Evolutionary conservation across 1,140 invertebrate species (phyloP), one percentile per base, ranked within the genome.

Genomic region (Aphidius gifuensis): DNA sequence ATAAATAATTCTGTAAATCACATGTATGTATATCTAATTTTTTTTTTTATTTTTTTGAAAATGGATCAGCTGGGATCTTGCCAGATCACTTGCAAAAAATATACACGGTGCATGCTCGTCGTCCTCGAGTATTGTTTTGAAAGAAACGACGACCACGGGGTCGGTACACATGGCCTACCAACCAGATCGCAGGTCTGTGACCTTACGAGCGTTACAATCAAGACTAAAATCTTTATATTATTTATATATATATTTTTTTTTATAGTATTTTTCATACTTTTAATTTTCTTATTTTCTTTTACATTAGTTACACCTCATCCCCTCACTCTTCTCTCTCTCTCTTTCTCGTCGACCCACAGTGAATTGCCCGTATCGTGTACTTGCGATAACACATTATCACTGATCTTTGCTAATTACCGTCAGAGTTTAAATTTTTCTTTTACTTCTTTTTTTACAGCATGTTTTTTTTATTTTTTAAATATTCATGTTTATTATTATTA

Each of bases 161-260:
- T 71, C 72, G 72, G 74, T 75, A 71, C 74, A 77, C 73, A 75
- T 77, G 75, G 72, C 63, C 69, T 77, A 63, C 74, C 74, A 76
- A 77, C 74, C 74, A 76, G 71, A 77, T 77, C 74, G 72, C 68
- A 66, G 75, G 74, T 77, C 74, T 77, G 70, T 75, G 76, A 78
- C 76, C 74, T 74, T 74, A 68, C 58, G 63, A 61, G 66, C 62
- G 64, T 64, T 68, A 67, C 68, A 76, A 77, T 76, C 75, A 74
- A 75, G 69, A 68, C 72, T 68, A 69, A 66, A 72, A 78, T 77
- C 74, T 74, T 63, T 60, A 58, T 63, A 60, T 59, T 64, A 65
- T 68, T 68, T 67, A 65, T 65, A 67, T 65, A 63, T 64, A 58
- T 66, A n/a, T 73, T 63, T 55, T 57, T 61, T 58, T 60, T 65